phyloP scores from a whole-genome alignment of 2,797 vertebrate genomes.

The Orientallactaga sibirica region DNA sequence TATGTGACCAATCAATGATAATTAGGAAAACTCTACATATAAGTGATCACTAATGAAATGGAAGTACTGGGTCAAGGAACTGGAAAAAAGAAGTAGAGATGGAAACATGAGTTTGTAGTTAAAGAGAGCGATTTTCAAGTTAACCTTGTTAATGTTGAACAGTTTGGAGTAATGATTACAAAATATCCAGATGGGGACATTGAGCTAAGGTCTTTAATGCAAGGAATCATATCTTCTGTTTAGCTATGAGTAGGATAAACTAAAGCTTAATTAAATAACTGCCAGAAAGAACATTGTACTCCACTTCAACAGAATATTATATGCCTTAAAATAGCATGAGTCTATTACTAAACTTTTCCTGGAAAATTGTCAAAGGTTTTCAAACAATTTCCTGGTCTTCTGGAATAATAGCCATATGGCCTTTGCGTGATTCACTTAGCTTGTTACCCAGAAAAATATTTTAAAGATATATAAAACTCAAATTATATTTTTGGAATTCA shows the following conservation, averaged over 20 bases:
- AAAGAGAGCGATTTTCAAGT: background rate
- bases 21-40: background rate
- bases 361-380: slow-evolving; percentile 49
- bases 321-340: background rate
- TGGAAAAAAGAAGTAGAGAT: background rate
- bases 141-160: background rate
- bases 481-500: slow-evolving; percentile 27
- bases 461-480: slow-evolving; percentile 5
- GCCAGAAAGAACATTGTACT: background rate
- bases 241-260: background rate
- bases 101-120: background rate
- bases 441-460: background rate
- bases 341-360: slow-evolving; percentile 53
- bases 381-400: slow-evolving; percentile 32
- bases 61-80: background rate
- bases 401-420: background rate
- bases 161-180: slow-evolving; percentile 5
- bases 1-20: background rate
- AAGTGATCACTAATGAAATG: background rate
- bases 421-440: slow-evolving; percentile 20
- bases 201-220: background rate
- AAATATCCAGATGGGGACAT: background rate
- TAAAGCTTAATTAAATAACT: slow-evolving; percentile 33
- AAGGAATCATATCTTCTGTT: background rate
- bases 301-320: background rate